Evolutionary conservation across 2,113 vertebrate genomes (phyloP).

Genomic region (Dasypus novemcinctus): DNA sequence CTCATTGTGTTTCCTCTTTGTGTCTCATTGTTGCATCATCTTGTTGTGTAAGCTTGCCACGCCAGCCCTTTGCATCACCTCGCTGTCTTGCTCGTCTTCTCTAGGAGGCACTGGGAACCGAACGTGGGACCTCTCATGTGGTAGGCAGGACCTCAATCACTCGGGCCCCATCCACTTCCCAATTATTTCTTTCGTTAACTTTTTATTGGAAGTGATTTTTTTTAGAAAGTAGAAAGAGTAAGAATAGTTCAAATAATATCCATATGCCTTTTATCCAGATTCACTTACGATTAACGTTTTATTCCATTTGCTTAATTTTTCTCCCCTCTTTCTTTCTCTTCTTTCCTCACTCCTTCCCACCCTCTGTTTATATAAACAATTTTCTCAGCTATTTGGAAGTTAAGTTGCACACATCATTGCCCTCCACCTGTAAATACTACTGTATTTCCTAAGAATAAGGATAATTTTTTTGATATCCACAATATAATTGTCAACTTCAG

Average conservation of each 20-base stretch:
- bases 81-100: too few relatives aligned
- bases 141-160: too few relatives aligned
- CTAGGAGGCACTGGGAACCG: too few relatives aligned
- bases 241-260: not conserved
- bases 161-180: too few relatives aligned
- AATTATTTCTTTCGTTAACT: not conserved
- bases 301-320: not conserved
- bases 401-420: not conserved
- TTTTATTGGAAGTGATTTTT: conserved; percentile 43
- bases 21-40: too few relatives aligned
- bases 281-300: not conserved
- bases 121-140: too few relatives aligned
- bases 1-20: too few relatives aligned
- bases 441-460: not conserved
- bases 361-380: not conserved
- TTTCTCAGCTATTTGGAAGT: not conserved
- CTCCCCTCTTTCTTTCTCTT: too few relatives aligned
- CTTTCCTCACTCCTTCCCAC: too few relatives aligned
- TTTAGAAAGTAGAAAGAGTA: not conserved
- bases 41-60: too few relatives aligned
- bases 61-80: too few relatives aligned
- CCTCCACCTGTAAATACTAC: not conserved
- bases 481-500: not conserved
- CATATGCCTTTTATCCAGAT: not conserved
- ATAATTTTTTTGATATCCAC: not conserved